Conservation (phyloP, 2,113 vertebrate genomes). For the Amazona guildingii region DNA sequence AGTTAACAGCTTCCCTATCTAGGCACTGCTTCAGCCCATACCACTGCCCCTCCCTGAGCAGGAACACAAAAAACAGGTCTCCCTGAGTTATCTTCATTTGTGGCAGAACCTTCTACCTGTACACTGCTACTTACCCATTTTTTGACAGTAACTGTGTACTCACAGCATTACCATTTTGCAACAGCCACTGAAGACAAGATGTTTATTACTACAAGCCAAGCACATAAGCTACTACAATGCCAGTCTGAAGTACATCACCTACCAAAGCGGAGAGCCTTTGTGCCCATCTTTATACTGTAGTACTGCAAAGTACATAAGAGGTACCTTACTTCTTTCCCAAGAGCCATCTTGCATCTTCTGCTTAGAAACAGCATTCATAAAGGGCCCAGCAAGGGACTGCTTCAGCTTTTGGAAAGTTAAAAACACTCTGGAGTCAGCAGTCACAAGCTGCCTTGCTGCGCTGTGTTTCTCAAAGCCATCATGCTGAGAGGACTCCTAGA, state of each 20-base stretch:
- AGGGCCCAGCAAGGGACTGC: fast-evolving
- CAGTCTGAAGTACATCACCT: background rate
- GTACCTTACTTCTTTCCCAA: background rate
- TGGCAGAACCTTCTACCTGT: background rate
- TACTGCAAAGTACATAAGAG: background rate
- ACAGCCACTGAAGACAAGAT: background rate
- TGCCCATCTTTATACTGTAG: fast-evolving
- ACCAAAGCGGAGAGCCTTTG: background rate
- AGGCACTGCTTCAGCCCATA: background rate
- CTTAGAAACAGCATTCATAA: background rate
- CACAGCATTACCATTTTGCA: background rate
- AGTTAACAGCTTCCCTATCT: background rate
- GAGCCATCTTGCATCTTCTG: background rate
- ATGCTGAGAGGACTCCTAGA: fast-evolving
- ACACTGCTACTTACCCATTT: background rate
- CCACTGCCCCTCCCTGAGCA: background rate
- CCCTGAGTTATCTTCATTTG: background rate
- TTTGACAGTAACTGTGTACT: background rate
- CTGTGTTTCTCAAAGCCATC: background rate
- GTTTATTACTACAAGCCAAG: background rate
- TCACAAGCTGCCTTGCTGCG: background rate
- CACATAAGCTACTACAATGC: background rate
- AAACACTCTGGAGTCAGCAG: background rate
- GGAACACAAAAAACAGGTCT: background rate
- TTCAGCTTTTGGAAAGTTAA: background rate